Conservation (phyloP, 2,797 vertebrate species). For the Rhynchotus rufescens region DNA sequence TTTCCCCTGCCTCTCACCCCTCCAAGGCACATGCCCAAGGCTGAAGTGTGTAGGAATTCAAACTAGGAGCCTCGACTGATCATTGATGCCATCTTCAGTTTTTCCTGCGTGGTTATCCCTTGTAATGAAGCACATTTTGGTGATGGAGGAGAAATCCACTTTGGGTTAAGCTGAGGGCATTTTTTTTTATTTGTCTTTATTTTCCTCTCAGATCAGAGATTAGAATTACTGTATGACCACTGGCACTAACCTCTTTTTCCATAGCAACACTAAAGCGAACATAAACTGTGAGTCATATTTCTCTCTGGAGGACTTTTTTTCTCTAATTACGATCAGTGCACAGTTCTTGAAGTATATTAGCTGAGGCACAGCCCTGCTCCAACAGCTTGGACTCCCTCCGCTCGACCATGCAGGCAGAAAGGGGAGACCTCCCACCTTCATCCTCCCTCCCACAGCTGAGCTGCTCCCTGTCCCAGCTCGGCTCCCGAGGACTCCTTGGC, state of each 20-base stretch:
- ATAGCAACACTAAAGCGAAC: conserved; percentile 75
- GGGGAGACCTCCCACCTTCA: conserved; percentile 14
- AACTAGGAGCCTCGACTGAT: conserved; percentile 9
- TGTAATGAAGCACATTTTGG: conserved; percentile 34
- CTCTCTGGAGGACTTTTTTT: conserved; percentile 68
- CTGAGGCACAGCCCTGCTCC: conserved; percentile 64
- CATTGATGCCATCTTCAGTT: conserved; percentile 43
- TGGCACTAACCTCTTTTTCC: conserved; percentile 71
- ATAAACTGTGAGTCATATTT: conserved; percentile 78
- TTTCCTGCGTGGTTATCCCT: conserved; percentile 26
- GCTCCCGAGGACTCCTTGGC: conserved; percentile 32
- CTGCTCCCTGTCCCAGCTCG: conserved; percentile 34
- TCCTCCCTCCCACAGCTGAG: conserved; percentile 37
- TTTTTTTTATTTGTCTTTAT: conserved; percentile 50
- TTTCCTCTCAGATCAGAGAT: conserved; percentile 70
- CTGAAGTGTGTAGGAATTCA: background rate
- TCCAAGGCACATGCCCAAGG: background rate
- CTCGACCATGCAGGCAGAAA: conserved; percentile 53
- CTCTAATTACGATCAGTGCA: conserved; percentile 74
- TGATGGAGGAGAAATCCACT: conserved; percentile 60
- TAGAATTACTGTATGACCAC: conserved; percentile 52
- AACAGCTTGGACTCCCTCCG: conserved; percentile 58
- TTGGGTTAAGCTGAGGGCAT: conserved; percentile 47
- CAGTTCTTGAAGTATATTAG: conserved; percentile 73
- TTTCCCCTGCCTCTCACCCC: background rate